Percentiles rank a stretch among this genome's conserved stretches.
Conservation (phyloP, 2,888 invertebrate genomes). For the Muschampia plurimacula region DNA sequence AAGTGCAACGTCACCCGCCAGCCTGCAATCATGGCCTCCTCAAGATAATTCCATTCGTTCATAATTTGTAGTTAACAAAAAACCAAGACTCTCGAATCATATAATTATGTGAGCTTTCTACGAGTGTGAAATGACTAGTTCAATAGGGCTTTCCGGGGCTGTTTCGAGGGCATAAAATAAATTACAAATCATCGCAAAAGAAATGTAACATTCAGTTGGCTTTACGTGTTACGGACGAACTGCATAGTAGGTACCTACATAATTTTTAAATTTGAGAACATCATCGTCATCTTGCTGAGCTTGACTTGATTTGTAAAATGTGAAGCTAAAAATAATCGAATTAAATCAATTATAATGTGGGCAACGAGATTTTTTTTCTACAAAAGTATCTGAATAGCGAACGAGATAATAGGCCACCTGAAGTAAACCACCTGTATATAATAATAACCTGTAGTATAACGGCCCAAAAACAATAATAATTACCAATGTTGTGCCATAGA, state of each 20-base stretch:
- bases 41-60: conserved; percentile 79
- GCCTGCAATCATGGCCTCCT: conserved; percentile 78
- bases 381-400: too few species aligned
- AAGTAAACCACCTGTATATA: too few species aligned
- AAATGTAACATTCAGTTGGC: conserved; percentile 40
- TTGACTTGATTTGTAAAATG: neutral
- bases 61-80: conserved; percentile 80
- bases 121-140: conserved; percentile 80
- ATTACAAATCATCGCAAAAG: conserved; percentile 57
- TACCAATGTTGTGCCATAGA: too few species aligned
- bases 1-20: conserved; percentile 66
- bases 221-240: neutral
- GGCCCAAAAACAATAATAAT: too few species aligned
- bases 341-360: too few species aligned
- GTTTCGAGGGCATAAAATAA: conserved; percentile 49
- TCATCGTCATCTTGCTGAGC: neutral
- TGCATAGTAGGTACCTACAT: neutral
- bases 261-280: neutral
- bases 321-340: too few species aligned
- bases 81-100: conserved; percentile 73
- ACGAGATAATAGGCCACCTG: too few species aligned
- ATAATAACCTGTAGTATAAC: too few species aligned
- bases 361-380: too few species aligned
- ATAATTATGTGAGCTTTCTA: conserved; percentile 81
- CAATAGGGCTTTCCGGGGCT: conserved; percentile 62